phyloP scores from a whole-genome alignment of 2,888 invertebrate species.

The Lasioglossum pauxillum region DNA sequence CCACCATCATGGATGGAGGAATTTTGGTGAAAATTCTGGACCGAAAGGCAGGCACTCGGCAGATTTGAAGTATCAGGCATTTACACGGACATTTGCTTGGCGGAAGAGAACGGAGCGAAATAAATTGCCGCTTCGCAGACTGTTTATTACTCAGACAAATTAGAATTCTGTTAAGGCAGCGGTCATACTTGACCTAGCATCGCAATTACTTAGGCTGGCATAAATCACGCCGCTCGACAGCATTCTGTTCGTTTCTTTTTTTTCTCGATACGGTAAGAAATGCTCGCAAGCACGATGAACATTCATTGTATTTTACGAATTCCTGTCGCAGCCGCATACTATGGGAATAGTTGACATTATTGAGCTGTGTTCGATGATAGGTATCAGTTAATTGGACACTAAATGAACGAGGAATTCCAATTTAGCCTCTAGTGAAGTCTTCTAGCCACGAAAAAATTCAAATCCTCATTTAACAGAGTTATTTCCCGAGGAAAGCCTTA shows the following conservation, averaged over 20 bases:
- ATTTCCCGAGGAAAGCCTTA: background rate
- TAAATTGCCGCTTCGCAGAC: slow-evolving; percentile 38
- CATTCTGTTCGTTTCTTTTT: slow-evolving; percentile 34
- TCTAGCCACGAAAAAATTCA: background rate
- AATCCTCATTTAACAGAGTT: background rate
- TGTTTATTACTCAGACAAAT: slow-evolving; percentile 51
- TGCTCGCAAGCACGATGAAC: background rate
- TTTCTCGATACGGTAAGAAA: slow-evolving; percentile 8
- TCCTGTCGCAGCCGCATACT: background rate
- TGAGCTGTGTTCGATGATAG: background rate
- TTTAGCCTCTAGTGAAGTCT: background rate
- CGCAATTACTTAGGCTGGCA: slow-evolving; percentile 43
- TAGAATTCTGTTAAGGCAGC: slow-evolving; percentile 50
- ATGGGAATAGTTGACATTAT: background rate
- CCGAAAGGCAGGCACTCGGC: background rate
- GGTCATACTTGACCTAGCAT: slow-evolving; percentile 37
- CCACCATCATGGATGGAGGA: background rate
- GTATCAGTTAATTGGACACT: background rate
- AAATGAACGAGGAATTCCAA: background rate
- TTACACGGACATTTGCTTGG: slow-evolving; percentile 27
- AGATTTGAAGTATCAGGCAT: slow-evolving; percentile 32
- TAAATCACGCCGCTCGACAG: slow-evolving; percentile 42
- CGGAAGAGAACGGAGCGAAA: slow-evolving; percentile 37
- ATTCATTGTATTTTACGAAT: background rate
- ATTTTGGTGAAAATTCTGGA: background rate